Conservation (phyloP, 2,888 invertebrate species). For the Standfussiana lucernea region DNA sequence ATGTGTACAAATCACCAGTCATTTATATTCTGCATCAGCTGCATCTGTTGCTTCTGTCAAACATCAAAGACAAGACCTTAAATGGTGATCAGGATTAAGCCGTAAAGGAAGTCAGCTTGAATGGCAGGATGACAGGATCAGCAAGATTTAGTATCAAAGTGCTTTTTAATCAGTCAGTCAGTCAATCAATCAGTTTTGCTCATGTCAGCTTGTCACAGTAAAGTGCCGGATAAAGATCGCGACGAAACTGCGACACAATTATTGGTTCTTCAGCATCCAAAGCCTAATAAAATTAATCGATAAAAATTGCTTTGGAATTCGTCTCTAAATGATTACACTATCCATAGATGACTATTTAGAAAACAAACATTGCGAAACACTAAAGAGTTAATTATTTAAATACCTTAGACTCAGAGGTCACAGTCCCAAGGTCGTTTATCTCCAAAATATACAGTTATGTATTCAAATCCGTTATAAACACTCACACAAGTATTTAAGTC, state of each 20-base stretch:
- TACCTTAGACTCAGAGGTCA: constrained; percentile 42
- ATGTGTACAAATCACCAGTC: background rate
- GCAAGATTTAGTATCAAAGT: constrained; percentile 1
- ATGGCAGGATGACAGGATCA: constrained; percentile 19
- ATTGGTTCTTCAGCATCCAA: background rate
- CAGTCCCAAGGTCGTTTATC: constrained; percentile 46
- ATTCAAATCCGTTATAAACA: constrained; percentile 49
- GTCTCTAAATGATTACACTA: background rate
- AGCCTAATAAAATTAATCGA: background rate
- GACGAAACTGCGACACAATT: background rate
- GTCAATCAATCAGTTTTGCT: constrained; percentile 34
- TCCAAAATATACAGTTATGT: constrained; percentile 48
- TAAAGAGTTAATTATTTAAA: constrained; percentile 24
- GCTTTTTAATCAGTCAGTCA: constrained; percentile 22
- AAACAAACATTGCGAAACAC: constrained; percentile 23
- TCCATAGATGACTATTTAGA: background rate
- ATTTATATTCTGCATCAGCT: constrained; percentile 34
- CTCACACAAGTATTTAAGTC: constrained; percentile 15
- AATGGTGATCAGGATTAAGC: constrained; percentile 44
- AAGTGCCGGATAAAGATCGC: background rate
- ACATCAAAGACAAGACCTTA: constrained; percentile 43
- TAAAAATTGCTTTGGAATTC: background rate
- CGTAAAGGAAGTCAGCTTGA: constrained; percentile 44
- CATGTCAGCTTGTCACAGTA: constrained; percentile 7
- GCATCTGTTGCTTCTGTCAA: constrained; percentile 34